phyloP scores from a whole-genome alignment of 2,113 vertebrate genomes.

The Fregata magnificens region DNA sequence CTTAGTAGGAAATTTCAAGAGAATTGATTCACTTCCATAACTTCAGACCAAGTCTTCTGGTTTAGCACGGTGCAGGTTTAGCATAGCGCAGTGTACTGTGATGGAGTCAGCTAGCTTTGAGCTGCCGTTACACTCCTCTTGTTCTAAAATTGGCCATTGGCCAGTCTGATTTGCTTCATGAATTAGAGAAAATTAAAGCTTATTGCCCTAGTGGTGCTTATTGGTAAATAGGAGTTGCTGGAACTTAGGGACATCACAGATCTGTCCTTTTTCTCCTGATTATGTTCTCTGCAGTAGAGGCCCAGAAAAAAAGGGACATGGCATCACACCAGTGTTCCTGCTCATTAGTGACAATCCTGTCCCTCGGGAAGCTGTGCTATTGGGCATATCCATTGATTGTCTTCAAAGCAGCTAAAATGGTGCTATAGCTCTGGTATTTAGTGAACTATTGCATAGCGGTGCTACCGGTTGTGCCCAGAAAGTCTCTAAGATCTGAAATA shows the following conservation, averaged over 20 bases:
- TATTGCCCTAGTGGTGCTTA: neutral
- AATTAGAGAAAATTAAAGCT: constrained; percentile 4
- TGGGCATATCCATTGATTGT: neutral
- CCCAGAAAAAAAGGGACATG: neutral
- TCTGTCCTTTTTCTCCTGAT: neutral
- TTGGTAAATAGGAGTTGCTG: neutral
- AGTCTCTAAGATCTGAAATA: neutral
- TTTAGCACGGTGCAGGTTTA: neutral
- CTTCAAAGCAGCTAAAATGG: neutral
- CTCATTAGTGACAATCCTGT: neutral
- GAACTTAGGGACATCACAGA: neutral
- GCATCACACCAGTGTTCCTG: neutral
- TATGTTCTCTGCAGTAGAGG: neutral
- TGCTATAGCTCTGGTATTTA: neutral
- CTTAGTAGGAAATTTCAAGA: neutral
- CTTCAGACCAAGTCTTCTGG: neutral
- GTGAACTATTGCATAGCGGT: neutral
- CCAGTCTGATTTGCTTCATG: neutral
- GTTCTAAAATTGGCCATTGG: neutral
- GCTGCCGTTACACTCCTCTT: neutral
- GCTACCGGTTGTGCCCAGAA: neutral
- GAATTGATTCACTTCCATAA: neutral
- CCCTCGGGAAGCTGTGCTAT: neutral
- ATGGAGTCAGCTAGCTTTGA: neutral
- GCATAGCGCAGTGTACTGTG: rapidly evolving